Evolutionary conservation across 1,140 invertebrate genomes (phyloP).

Genomic region (Platyura marginata): DNA sequence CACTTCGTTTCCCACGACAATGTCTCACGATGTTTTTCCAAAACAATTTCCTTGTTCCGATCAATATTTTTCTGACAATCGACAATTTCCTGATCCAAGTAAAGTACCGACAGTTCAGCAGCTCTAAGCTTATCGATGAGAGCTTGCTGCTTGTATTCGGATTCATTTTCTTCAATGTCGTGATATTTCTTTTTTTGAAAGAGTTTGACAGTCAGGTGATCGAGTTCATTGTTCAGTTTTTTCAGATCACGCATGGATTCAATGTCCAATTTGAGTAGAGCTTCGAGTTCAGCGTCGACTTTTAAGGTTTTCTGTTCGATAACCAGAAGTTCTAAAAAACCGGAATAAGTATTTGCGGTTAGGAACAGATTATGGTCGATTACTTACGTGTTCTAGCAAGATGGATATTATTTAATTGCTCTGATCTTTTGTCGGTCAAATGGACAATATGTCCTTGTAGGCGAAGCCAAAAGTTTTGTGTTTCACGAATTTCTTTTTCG

Average conservation of each 20-base stretch:
- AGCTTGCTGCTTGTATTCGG: slow-evolving; percentile 32
- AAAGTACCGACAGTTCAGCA: slow-evolving; percentile 39
- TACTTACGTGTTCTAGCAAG: slow-evolving; percentile 43
- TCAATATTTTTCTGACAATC: slow-evolving; percentile 43
- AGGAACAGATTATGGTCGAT: slow-evolving; percentile 1
- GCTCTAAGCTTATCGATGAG: slow-evolving; percentile 34
- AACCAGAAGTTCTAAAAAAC: slow-evolving; percentile 40
- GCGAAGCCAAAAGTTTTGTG: slow-evolving; percentile 54
- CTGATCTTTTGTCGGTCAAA: slow-evolving; percentile 41
- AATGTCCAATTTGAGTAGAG: slow-evolving; percentile 31
- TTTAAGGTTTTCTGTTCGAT: slow-evolving; percentile 55
- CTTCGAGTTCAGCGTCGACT: slow-evolving; percentile 39
- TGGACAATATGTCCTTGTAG: slow-evolving; percentile 47
- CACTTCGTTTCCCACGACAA: slow-evolving; percentile 65
- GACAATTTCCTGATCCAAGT: slow-evolving; percentile 43
- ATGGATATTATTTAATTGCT: slow-evolving; percentile 42
- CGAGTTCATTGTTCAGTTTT: slow-evolving; percentile 34
- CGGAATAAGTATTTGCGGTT: too few species aligned
- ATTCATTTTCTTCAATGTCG: slow-evolving; percentile 36
- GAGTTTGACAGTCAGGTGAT: slow-evolving; percentile 35
- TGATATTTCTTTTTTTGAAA: slow-evolving; percentile 37
- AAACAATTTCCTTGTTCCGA: slow-evolving; percentile 35
- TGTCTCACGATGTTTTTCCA: slow-evolving; percentile 41
- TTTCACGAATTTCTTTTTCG: slow-evolving; percentile 34
- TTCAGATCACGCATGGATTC: slow-evolving; percentile 37